Base-by-base conservation (phyloP, 2,797 vertebrate genomes). In the Lithobates pipiens region DNA sequence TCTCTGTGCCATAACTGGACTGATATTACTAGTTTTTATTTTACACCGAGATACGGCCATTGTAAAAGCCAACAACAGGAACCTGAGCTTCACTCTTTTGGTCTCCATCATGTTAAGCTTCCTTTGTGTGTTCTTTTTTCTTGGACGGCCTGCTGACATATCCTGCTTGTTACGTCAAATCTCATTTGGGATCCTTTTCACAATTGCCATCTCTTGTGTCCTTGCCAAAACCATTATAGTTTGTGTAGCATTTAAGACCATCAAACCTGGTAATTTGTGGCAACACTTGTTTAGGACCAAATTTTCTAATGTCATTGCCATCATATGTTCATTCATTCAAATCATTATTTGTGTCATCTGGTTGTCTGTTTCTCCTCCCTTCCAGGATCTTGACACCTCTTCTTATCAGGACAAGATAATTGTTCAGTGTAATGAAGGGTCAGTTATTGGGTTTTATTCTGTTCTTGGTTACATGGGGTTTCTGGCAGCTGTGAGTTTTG, bases 41-140 rank as follows among this genome's bases (percentile, higher is more conserved):
- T 81, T 61, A 18, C 42, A 73, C 21, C 18, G 16, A 32, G 54
- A 80, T n/a, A 70, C 76, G 0, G 61, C 84, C 10, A 79, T 80
- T 18, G 87, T 88, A 10, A 68, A 21, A 18, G 16, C 50, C 50
- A 54, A 18, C 50, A 54, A 54, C 50, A 18, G 50, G 50, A 54
- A 54, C 50, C 84, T 88, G 34, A 88, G 87, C 54, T 88, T 79
- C 23, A 44, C 61, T 3, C 80, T 86, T 16, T 65, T 88, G 36
- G 75, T 63, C 75, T 63, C 54, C 54, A 77, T 63, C 54, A 63
- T 54, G 15, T 3, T 54, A 13, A 54, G 50, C 50, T 54, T 16
- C 50, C 50, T 54, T 13, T 54, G 3, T 54, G 50, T 54, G 1
- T 54, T 54, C 50, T 54, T 54, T 15, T 54, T 54, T 15, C 50